Percentiles rank a stretch among this genome's conserved stretches.
These are phyloP conservation scores for Idaea dimidiata DNA, from an alignment of 2,888 invertebrate genomes.

Conservation along the genomic window DNA sequence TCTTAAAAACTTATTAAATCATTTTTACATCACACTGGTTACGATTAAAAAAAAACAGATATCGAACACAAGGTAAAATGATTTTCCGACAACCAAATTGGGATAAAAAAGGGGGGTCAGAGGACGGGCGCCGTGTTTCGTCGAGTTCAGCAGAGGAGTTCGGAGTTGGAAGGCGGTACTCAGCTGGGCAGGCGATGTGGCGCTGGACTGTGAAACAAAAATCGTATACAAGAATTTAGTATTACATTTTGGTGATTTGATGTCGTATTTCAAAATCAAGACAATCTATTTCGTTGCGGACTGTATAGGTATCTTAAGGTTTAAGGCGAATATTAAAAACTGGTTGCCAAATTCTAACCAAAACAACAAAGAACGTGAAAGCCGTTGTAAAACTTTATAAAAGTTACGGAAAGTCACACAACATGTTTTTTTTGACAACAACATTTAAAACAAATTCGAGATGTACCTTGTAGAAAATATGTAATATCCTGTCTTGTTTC, in stretches of 20 bases:
- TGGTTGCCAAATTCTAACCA: no score
- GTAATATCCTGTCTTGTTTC: no score
- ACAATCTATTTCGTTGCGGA: no score
- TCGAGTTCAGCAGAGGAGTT: conserved; percentile 81
- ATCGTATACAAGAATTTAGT: background rate
- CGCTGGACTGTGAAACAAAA: conserved; percentile 41
- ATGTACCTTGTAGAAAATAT: no score
- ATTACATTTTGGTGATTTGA: background rate
- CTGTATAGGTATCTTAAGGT: no score
- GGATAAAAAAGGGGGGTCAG: conserved; percentile 62
- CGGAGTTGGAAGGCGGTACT: conserved; percentile 81
- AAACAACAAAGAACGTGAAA: no score
- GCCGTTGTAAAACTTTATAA: no score
- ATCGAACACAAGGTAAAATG: conserved; percentile 49
- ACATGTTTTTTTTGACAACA: no score
- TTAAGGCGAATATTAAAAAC: no score
- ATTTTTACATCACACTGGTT: background rate
- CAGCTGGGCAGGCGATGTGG: conserved; percentile 78
- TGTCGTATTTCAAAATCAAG: no score
- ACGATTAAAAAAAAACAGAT: background rate
- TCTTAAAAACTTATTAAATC: background rate
- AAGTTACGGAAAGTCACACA: no score
- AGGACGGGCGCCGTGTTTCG: conserved; percentile 78
- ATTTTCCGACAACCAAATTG: conserved; percentile 62
- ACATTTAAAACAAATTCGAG: no score